phyloP scores from a whole-genome alignment of 2,113 vertebrate genomes.

The Tringa solitaria region DNA sequence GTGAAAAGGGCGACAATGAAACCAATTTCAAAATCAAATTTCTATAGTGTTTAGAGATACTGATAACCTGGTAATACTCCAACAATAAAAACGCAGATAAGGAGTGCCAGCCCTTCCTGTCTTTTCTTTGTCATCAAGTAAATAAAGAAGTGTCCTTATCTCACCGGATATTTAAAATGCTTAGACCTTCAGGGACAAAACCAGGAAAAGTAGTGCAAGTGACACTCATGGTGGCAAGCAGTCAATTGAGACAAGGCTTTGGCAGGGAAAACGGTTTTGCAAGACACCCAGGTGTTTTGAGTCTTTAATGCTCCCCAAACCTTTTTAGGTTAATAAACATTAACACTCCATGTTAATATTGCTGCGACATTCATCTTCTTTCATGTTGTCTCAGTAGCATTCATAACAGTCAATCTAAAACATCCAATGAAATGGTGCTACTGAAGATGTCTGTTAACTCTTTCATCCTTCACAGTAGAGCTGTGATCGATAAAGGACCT shows the following conservation, averaged over 20 bases:
- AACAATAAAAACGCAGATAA: constrained; percentile 40
- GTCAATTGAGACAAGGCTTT: not conserved
- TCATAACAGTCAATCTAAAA: not conserved
- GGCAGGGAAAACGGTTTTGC: not conserved
- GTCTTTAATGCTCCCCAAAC: not conserved
- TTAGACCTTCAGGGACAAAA: not conserved
- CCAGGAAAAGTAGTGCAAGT: not conserved
- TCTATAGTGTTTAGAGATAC: not conserved
- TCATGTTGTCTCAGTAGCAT: not conserved
- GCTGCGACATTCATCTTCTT: not conserved
- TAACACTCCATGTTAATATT: not conserved
- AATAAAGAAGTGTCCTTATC: constrained; percentile 7
- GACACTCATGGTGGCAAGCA: not conserved
- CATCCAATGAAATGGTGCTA: not conserved
- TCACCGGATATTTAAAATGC: constrained; percentile 34
- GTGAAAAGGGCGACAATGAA: constrained; percentile 44
- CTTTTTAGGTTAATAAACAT: constrained; percentile 12
- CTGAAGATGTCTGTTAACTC: not conserved
- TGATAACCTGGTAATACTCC: constrained; percentile 50
- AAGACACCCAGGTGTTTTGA: not conserved
- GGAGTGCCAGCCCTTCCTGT: not conserved
- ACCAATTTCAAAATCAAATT: constrained; percentile 57
- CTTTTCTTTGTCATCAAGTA: constrained; percentile 26
- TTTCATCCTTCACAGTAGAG: not conserved
- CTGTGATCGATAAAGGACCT: not conserved